A percentile compares a stretch with the other conserved stretches of the same genome.
phyloP scores from a whole-genome alignment of 2,797 vertebrate genomes.

The Decapterus maruadsi region DNA sequence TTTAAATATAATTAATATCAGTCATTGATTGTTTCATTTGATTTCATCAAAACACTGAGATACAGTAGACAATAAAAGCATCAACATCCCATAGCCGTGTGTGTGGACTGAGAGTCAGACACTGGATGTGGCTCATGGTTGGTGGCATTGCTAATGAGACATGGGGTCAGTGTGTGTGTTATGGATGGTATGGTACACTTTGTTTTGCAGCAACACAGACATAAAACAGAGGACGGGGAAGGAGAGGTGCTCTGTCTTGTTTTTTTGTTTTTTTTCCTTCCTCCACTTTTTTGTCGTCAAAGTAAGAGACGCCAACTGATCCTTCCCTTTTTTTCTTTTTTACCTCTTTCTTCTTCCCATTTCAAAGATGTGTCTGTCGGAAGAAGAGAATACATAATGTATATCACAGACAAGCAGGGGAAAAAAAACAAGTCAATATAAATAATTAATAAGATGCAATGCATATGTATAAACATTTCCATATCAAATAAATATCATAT shows the following conservation, averaged over 20 bases:
- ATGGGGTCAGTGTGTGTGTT: slow-evolving; percentile 41
- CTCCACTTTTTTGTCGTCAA: slow-evolving; percentile 77
- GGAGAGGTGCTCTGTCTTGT: slow-evolving; percentile 59
- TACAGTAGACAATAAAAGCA: neutral
- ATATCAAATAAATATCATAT: slow-evolving; percentile 85
- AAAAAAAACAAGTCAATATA: slow-evolving; percentile 82
- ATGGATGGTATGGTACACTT: slow-evolving; percentile 42
- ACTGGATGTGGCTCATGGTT: slow-evolving; percentile 56
- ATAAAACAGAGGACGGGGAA: slow-evolving; percentile 62
- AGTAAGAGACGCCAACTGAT: slow-evolving; percentile 75
- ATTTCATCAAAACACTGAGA: neutral
- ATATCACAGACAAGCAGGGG: slow-evolving; percentile 74
- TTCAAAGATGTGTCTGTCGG: slow-evolving; percentile 76
- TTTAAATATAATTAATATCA: too few relatives aligned
- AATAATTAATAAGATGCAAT: slow-evolving; percentile 84
- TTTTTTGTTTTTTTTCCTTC: slow-evolving; percentile 71
- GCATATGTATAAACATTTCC: slow-evolving; percentile 83
- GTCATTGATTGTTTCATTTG: too few relatives aligned
- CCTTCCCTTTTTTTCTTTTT: slow-evolving; percentile 60
- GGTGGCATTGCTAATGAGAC: slow-evolving; percentile 50
- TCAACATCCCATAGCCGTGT: slow-evolving; percentile 28
- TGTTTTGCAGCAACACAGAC: slow-evolving; percentile 58
- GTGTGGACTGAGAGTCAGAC: slow-evolving; percentile 38
- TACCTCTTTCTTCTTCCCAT: slow-evolving; percentile 63
- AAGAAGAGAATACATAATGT: slow-evolving; percentile 83